Base-by-base conservation (phyloP, 2,113 vertebrate species). In the Clinocottus analis region DNA sequence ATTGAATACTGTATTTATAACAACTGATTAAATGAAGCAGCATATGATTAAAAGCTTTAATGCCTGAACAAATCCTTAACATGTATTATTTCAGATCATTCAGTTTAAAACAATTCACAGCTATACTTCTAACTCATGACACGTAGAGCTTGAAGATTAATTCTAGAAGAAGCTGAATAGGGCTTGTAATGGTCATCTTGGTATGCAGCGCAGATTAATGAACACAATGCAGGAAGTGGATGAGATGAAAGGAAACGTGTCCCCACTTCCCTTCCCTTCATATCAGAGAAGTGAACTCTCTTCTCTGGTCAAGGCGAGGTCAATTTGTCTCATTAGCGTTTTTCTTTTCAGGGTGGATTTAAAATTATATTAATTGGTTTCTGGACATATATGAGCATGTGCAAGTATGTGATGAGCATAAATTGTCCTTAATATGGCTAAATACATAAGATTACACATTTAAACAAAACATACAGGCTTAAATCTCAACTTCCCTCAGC, bases 201-300 rank as follows among this genome's bases (percentile, higher is more conserved):
- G 27, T 47, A n/a, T 27, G 7, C 45, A 23, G 12, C 14, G 23
- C 4, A 69, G 64, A 25, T 75, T 7, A 64, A 37, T 67, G 59
- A 43, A 3, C 11, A 64, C 39, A 41, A 47, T 73, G 33, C 23
- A 90, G 75, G 72, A 90, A 80, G 76, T 72, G 84, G 56, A 67
- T 13, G 11, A 21, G 25, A 68, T 55, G 25, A 66, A 58, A 31
- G 68, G 60, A 85, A 83, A 77, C 12, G 9, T n/a, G 37, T 60
- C 23, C 43, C 43, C 23, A 56, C 45, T 80, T 71, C 8, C 39
- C 33, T 76, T 76, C 27, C 64, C 6, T 25, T 29, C 43, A 77
- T 68, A 41, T 79, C 61, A 66, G 67, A 79, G 75, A 87, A 84
- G 77, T 80, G 53, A 80, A 45, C 51, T 43, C 3, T 5, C 19